Base-by-base conservation (phyloP, 1,140 invertebrate genomes). In the Pygmarrhopalites habei region DNA sequence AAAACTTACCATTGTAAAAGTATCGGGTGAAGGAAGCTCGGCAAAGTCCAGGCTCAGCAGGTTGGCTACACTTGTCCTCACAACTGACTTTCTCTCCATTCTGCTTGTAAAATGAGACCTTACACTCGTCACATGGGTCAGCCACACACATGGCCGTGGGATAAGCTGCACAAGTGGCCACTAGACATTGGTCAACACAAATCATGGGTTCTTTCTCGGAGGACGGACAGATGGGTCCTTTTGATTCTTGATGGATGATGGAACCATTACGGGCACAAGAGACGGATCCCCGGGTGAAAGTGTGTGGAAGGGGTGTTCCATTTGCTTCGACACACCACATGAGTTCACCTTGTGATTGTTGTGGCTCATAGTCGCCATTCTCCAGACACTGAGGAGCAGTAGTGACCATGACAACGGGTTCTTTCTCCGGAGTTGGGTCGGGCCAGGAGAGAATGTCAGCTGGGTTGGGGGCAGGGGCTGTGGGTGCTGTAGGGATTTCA, bases 1-100 rank as follows among this genome's bases (percentile, higher is more conserved):
- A n/a, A n/a, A n/a, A n/a, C n/a, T n/a, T n/a, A 0, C 80, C 73
- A 74, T 91, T 85, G 76, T 87, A 95, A 57, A 87, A 85, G 85
- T 87, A 96, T 46, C 90, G 81, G 67, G 85, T 82, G 73, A 90
- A 90, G 67, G 82, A 81, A 1, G 88, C 90, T 58, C 86, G 81
- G 74, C 94, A 98, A 0, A 87, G 89, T 21, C 92, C 93, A 46
- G 75, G 74, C 55, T 90, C 84, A 1, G 80, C 75, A 35, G 82
- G 78, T 72, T 87, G 81, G 79, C 85, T 85, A 44, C 58, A 62
- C 28, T 60, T 59, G 23, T 60, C 41, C 17, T 64, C 57, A 44
- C 62, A 67, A 32, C 28, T 47, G 21, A 60, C 39, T 57, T 60
- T 64, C 19, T 64, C 61, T n/a, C 52, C 65, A 21, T 56, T 55